Base-by-base conservation (phyloP, 2,888 invertebrate genomes). In the Acleris laterana region DNA sequence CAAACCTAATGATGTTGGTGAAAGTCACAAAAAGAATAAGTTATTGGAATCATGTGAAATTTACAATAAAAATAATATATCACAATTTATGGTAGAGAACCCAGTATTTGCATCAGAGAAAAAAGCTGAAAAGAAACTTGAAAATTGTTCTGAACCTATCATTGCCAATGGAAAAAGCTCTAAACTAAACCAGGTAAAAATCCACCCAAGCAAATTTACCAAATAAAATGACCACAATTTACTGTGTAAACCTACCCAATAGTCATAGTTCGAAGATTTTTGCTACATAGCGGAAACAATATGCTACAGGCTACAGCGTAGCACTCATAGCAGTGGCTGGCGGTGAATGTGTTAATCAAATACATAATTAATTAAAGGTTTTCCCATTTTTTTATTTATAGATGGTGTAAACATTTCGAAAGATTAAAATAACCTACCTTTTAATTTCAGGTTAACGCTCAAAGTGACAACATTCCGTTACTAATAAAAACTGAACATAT, bases 1-100 rank as follows among this genome's bases (percentile, higher is more conserved):
- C 70, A 93, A 92, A 77, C 90, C 93, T 2, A 88, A 79, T 75
- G 93, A 93, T 72, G 76, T 88, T 64, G 83, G 80, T 42, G 90
- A 91, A 32, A 75, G 77, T 49, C 78, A 83, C 56, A 93, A 93
- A 71, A 93, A 88, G 72, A 87, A 77, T 70, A 93, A 87, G 78
- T 53, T 87, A 38, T 68, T 86, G 69, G 90, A 89, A 72, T 78
- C 86, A 70, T 85, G 84, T 88, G 90, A 92, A 80, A 84, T 88
- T 75, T 85, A 87, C 73, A 85, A 78, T 76, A 89, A 77, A 79
- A 88, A 81, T 75, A 87, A 82, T 78, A 73, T 84, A 69, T 74
- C 83, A 20, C 83, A 86, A 68, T 71, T 80, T 46, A 76, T 77
- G 20, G 72, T 77, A 64, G 89, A 90, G 67, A 88, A 83, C 71